Evolutionary conservation across 2,888 invertebrate genomes (phyloP), one percentile per base, ranked within the genome.

Genomic region (Periphyllus acericola): DNA sequence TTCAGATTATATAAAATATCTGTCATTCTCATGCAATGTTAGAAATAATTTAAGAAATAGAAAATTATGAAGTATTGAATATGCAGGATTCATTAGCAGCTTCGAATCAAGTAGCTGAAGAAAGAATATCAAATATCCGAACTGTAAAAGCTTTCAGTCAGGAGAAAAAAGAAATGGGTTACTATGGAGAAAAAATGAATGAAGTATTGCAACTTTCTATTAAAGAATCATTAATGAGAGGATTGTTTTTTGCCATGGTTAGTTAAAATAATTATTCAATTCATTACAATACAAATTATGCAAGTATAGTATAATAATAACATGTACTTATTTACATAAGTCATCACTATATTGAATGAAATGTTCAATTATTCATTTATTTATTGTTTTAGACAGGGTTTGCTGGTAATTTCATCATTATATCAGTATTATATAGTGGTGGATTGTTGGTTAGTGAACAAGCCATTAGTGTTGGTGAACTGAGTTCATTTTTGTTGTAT

Each of bases 71-170:
- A 92, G 93, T 21, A 92, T 95, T 78, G 46, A 75, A 71, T 79
- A 79, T 90, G 36, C 92, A 94, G 91, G 93, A 93, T 90, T 92
- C 93, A 5, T 91, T 94, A 46, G 94, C 94, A 11, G 91, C 91
- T 68, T 92, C 94, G 6, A 94, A 93, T 89, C 91, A 97, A 93
- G 94, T 96, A 88, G 97, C 97, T 0, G 98, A 98, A 92, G 98
- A 99, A 92, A 95, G 96, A 90, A 96, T 98, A 90, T 94, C 96
- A 21, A 98, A 97, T 91, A 95, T 99, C 89, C 94, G 97, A 91
- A 98, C 98, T 4, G 98, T 99, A 0, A 96, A 98, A 92, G 95
- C 96, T 46, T 98, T 99, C 92, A 96, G 96, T 29, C 96, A 96
- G 90, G 98, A 99, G 92, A 91, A 93, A 17, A 93, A 93, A 89